phyloP scores from a whole-genome alignment of 1,140 invertebrate species.

The Heterodera carotae region DNA sequence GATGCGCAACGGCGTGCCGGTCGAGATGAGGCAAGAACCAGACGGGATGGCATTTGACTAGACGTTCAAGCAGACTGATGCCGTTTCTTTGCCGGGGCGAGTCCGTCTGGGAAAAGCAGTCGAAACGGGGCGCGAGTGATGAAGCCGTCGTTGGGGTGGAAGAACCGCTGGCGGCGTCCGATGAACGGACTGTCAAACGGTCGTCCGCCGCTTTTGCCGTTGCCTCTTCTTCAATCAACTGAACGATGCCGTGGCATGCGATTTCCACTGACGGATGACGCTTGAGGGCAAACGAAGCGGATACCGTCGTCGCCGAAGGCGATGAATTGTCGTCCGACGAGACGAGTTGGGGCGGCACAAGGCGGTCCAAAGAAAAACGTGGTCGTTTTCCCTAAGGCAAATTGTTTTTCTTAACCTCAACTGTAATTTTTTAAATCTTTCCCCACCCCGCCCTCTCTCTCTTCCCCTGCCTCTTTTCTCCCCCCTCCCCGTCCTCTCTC shows the following conservation, averaged over 20 bases:
- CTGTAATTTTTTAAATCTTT: too few species aligned
- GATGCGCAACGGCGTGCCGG: slow-evolving; percentile 83
- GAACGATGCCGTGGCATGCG: slow-evolving; percentile 11
- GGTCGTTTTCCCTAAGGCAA: background rate
- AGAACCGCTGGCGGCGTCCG: background rate
- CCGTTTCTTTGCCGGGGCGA: slow-evolving; percentile 15
- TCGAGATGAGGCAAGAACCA: slow-evolving; percentile 93
- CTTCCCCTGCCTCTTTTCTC: too few species aligned
- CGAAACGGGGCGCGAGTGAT: background rate
- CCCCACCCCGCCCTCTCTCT: too few species aligned
- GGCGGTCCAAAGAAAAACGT: slow-evolving; percentile 17
- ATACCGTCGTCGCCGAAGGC: background rate
- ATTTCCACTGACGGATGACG: background rate
- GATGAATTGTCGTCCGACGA: background rate
- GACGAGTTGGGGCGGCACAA: slow-evolving; percentile 15
- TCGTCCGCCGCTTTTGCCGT: background rate
- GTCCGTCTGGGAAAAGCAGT: background rate
- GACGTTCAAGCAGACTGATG: slow-evolving; percentile 32
- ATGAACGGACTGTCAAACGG: background rate
- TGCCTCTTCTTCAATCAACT: background rate
- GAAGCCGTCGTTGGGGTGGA: background rate
- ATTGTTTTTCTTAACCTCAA: background rate
- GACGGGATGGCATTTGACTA: slow-evolving; percentile 86
- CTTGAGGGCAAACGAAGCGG: background rate
- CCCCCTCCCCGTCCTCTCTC: too few species aligned